These are phyloP conservation scores for Orthosia gothica DNA, from an alignment of 2,888 invertebrate genomes.

Conservation along the genomic window DNA sequence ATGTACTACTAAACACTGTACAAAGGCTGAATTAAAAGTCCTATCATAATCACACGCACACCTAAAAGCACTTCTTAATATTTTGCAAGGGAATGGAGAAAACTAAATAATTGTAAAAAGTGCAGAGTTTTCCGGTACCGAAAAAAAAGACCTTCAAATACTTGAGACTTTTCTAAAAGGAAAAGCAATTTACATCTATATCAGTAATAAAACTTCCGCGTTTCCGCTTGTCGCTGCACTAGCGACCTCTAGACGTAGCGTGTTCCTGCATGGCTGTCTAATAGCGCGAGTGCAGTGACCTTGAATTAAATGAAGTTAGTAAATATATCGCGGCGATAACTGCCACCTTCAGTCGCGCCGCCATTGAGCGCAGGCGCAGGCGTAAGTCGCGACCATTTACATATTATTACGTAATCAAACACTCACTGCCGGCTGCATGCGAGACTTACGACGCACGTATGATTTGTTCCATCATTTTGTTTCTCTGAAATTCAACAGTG, in stretches of 20 bases:
- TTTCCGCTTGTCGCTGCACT: neutral
- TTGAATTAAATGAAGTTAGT: slow-evolving; percentile 44
- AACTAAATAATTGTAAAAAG: neutral
- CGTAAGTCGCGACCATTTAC: slow-evolving; percentile 47
- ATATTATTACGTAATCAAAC: slow-evolving; percentile 48
- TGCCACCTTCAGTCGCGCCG: slow-evolving; percentile 44
- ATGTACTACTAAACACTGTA: neutral
- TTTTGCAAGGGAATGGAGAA: neutral
- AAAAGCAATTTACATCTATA: neutral
- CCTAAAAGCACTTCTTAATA: no score
- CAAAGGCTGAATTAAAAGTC: neutral
- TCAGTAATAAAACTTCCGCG: neutral
- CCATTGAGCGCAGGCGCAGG: slow-evolving; percentile 36
- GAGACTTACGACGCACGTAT: slow-evolving; percentile 9
- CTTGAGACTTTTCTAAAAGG: no score
- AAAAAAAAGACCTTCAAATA: neutral
- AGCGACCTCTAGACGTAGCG: slow-evolving; percentile 12
- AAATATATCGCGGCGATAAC: slow-evolving; percentile 42
- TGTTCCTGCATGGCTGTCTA: slow-evolving; percentile 7
- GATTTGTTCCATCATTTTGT: slow-evolving; percentile 3
- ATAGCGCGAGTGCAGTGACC: slow-evolving; percentile 47
- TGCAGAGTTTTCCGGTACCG: neutral
- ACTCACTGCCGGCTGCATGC: slow-evolving; percentile 30
- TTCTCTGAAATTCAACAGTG: slow-evolving; percentile 4
- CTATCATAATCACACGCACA: no score